These are phyloP conservation scores for Cherax quadricarinatus DNA, from an alignment of 1,140 invertebrate genomes.

Conservation along the genomic window DNA sequence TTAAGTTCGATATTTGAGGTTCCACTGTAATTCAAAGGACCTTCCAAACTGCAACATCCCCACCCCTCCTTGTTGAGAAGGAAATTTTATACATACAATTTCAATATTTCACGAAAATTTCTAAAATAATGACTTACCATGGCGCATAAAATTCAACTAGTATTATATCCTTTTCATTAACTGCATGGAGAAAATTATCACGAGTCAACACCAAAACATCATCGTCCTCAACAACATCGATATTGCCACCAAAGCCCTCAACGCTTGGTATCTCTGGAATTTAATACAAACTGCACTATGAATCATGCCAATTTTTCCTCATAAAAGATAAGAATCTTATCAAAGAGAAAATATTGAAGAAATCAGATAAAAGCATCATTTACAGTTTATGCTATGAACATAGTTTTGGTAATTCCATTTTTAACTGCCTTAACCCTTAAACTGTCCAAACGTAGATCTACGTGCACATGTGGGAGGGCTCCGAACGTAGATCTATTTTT, in stretches of 20 bases:
- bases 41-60: no score
- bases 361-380: neutral
- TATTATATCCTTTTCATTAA: constrained; percentile 76
- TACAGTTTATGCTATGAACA: neutral
- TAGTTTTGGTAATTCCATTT: neutral
- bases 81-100: no score
- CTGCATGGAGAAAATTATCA: constrained; percentile 78
- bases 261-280: constrained; percentile 53
- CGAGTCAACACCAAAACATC: constrained; percentile 77
- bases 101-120: no score
- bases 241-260: constrained; percentile 74
- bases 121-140: constrained; percentile 33
- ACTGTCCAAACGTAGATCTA: no score
- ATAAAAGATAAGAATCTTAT: neutral
- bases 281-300: neutral
- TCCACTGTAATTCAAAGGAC: no score
- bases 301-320: neutral
- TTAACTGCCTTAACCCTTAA: neutral
- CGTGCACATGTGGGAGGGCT: no score
- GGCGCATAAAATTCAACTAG: constrained; percentile 80
- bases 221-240: constrained; percentile 76
- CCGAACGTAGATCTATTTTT: no score
- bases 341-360: neutral
- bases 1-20: no score
- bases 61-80: no score